Percentiles rank a stretch among this genome's conserved stretches.
Conservation (phyloP, 2,888 invertebrate genomes). For the Erebia ligea region DNA sequence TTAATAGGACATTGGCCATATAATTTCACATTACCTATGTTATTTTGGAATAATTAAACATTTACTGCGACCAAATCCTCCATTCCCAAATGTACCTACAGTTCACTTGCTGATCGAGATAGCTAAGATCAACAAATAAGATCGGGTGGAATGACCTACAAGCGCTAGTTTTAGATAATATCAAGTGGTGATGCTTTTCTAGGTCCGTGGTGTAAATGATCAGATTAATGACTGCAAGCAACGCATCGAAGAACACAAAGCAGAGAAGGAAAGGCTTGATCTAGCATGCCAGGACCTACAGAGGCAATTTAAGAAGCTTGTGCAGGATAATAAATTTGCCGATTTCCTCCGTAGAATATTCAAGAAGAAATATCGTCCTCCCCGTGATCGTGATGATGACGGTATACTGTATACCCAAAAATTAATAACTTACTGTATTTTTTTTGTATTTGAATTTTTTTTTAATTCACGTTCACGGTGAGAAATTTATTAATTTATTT, state of each 20-base stretch:
- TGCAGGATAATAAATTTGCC: conserved; percentile 89
- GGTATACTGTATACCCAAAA: conserved; percentile 52
- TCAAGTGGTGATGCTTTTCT: background rate
- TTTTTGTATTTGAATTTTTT: too few relatives aligned
- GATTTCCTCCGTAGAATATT: conserved; percentile 92
- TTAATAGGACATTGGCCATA: too few relatives aligned
- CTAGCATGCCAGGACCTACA: conserved; percentile 65
- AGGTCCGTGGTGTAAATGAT: conserved; percentile 81
- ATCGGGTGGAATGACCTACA: too few relatives aligned
- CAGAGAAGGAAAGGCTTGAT: conserved; percentile 60
- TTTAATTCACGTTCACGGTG: too few relatives aligned
- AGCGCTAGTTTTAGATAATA: too few relatives aligned
- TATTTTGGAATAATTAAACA: too few relatives aligned
- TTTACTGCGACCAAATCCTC: too few relatives aligned
- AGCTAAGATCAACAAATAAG: too few relatives aligned
- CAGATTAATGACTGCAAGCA: conserved; percentile 74
- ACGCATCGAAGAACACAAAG: conserved; percentile 77
- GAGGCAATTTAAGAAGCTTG: conserved; percentile 81
- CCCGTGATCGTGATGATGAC: conserved; percentile 81
- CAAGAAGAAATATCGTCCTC: conserved; percentile 91
- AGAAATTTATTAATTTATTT: too few relatives aligned
- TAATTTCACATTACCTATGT: too few relatives aligned
- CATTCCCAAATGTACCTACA: too few relatives aligned
- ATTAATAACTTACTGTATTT: background rate
- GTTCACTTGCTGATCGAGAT: too few relatives aligned